phyloP scores from a whole-genome alignment of 2,888 invertebrate species.

The Megastigmus dorsalis region DNA sequence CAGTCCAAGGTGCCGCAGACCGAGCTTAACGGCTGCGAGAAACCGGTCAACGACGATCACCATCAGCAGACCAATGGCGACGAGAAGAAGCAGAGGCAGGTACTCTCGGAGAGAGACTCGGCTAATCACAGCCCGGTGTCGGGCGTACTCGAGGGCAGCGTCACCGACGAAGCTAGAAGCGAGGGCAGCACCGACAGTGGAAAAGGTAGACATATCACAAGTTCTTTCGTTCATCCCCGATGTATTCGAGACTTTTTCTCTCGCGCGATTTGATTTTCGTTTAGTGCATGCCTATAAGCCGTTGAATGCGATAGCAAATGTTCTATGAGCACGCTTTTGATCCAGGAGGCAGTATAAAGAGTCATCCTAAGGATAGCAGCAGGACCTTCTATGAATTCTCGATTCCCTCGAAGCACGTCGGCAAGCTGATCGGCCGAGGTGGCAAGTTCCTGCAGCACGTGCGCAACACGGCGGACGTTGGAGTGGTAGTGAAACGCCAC shows the following conservation, averaged over 20 bases:
- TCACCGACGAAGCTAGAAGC: constrained; percentile 71
- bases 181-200: constrained; percentile 89
- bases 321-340: too few relatives aligned
- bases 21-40: constrained; percentile 58
- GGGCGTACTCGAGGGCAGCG: constrained; percentile 78
- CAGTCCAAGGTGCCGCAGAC: not conserved
- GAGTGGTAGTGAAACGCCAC: constrained; percentile 86
- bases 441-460: constrained; percentile 89
- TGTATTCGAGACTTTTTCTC: too few relatives aligned
- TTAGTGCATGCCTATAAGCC: too few relatives aligned
- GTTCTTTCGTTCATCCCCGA: too few relatives aligned
- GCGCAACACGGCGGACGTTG: constrained; percentile 86
- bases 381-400: constrained; percentile 82
- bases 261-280: too few relatives aligned
- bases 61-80: constrained; percentile 19
- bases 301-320: too few relatives aligned
- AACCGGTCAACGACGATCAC: constrained; percentile 29
- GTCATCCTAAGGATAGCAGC: constrained; percentile 61
- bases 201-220: constrained; percentile 83
- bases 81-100: constrained; percentile 63
- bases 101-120: constrained; percentile 79
- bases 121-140: constrained; percentile 87
- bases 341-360: constrained; percentile 71
- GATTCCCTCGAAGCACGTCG: constrained; percentile 85
- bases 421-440: constrained; percentile 89